These are phyloP conservation scores for Romanogobio albipinnatus DNA, from an alignment of 2,113 vertebrate genomes.

Conservation along the genomic window DNA sequence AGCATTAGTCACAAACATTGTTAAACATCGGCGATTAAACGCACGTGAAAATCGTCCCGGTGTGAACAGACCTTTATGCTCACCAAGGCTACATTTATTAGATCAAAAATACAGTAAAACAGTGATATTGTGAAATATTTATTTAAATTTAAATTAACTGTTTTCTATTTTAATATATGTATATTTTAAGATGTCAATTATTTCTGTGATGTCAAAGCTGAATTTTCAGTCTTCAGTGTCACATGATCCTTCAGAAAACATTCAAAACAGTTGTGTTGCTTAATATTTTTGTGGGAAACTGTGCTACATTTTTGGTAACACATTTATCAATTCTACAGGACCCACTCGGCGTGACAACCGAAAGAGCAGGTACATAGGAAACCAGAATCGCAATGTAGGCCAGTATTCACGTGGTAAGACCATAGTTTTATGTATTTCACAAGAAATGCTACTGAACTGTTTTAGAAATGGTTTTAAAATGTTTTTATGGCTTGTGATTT, in stretches of 20 bases:
- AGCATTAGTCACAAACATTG: too few species aligned
- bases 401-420: constrained; percentile 63
- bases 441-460: not conserved
- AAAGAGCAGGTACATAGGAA: constrained; percentile 73
- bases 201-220: too few species aligned
- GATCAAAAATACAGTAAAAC: not conserved
- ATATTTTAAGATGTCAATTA: not conserved
- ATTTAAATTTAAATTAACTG: not conserved
- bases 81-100: not conserved
- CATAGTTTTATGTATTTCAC: not conserved
- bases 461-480: not conserved
- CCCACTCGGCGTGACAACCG: constrained; percentile 78
- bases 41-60: too few species aligned
- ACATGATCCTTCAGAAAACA: not conserved
- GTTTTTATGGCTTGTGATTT: not conserved
- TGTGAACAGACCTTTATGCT: not conserved
- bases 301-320: not conserved
- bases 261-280: not conserved
- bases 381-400: constrained; percentile 10
- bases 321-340: constrained; percentile 63
- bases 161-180: too few species aligned
- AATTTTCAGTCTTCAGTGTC: not conserved
- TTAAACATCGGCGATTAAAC: too few species aligned
- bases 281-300: not conserved
- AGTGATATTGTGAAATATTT: not conserved